Conservation (phyloP, 2,888 invertebrate genomes). For the Unio delphinus region DNA sequence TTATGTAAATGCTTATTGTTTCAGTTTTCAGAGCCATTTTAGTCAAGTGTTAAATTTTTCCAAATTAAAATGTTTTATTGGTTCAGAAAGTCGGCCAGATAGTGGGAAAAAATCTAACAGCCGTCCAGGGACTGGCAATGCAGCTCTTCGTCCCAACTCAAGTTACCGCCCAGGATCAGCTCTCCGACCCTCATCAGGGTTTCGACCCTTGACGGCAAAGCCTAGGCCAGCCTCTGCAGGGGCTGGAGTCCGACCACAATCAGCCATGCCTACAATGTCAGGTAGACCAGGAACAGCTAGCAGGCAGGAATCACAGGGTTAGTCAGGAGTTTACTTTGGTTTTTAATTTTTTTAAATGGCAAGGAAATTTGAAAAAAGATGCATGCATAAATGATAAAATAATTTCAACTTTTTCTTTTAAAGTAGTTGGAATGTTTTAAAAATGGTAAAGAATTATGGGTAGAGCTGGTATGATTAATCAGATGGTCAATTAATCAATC, state of each 20-base stretch:
- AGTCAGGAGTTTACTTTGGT: not conserved
- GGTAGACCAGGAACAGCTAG: slow-evolving; percentile 26
- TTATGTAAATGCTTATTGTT: no score
- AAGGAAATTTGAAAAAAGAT: not conserved
- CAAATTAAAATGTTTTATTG: slow-evolving; percentile 2
- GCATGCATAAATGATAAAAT: not conserved
- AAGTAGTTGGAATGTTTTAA: no score
- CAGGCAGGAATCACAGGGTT: not conserved
- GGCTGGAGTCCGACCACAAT: slow-evolving; percentile 19
- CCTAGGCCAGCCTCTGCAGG: slow-evolving; percentile 41
- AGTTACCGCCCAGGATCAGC: slow-evolving; percentile 65
- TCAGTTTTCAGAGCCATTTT: no score
- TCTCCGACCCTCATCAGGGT: slow-evolving; percentile 58
- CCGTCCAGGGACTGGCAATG: slow-evolving; percentile 53
- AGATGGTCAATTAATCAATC: no score
- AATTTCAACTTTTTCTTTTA: no score
- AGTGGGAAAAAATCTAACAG: slow-evolving; percentile 15
- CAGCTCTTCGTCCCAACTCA: slow-evolving; percentile 55
- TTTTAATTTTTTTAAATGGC: not conserved
- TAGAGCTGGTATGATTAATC: no score
- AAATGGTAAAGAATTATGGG: no score
- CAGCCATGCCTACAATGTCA: slow-evolving; percentile 11
- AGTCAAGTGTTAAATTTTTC: not conserved
- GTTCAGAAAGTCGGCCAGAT: slow-evolving; percentile 21
- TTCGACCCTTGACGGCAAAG: slow-evolving; percentile 51